Evolutionary conservation across 2,888 invertebrate species (phyloP).

Genomic region (Brassicogethes aeneus): DNA sequence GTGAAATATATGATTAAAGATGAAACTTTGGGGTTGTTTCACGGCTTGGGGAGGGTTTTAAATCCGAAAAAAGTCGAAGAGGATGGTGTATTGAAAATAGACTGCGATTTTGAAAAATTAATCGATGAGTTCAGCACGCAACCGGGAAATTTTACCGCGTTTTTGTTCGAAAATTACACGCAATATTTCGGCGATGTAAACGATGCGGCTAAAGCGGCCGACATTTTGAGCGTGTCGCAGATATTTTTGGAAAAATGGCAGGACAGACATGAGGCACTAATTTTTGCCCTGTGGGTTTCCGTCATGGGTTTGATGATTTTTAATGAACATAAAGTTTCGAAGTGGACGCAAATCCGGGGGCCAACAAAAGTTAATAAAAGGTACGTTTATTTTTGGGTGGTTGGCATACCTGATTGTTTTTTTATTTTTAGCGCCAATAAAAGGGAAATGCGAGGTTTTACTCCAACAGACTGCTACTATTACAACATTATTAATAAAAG

Average conservation of each 20-base stretch:
- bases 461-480: constrained; percentile 27
- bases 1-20: constrained; percentile 50
- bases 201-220: constrained; percentile 50
- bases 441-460: constrained; percentile 8
- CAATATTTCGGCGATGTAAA: constrained; percentile 47
- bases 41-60: constrained; percentile 66
- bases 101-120: constrained; percentile 56
- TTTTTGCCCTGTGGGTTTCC: constrained; percentile 53
- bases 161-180: constrained; percentile 67
- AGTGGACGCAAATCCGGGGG: constrained; percentile 66
- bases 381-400: constrained; percentile 16
- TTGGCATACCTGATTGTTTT: constrained; percentile 4
- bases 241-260: constrained; percentile 57
- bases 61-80: constrained; percentile 59
- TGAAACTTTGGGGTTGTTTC: constrained; percentile 63
- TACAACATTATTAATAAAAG: constrained; percentile 26
- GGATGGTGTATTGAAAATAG: constrained; percentile 41
- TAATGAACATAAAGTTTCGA: constrained; percentile 57
- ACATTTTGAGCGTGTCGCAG: constrained; percentile 64
- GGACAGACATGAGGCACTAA: constrained; percentile 32
- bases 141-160: constrained; percentile 56
- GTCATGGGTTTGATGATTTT: constrained; percentile 63
- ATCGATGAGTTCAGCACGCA: constrained; percentile 59
- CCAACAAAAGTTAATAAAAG: constrained; percentile 28
- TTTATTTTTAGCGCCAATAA: constrained; percentile 11